These are phyloP conservation scores for Acleris emargana DNA, from an alignment of 2,888 invertebrate species.

Conservation along the genomic window DNA sequence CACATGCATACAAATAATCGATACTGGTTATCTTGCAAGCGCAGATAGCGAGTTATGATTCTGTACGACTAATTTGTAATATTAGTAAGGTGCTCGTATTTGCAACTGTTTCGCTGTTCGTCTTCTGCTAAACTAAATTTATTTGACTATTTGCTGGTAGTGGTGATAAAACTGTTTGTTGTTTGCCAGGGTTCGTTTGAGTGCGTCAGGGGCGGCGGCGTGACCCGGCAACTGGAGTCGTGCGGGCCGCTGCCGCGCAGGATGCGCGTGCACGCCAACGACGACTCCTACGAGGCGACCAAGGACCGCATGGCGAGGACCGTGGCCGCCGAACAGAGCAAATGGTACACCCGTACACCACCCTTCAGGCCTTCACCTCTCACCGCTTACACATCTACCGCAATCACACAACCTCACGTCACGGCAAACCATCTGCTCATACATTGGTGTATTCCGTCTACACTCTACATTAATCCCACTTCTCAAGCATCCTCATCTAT, in stretches of 20 bases:
- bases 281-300: slow-evolving; percentile 97
- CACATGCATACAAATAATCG: no score
- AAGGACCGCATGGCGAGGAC: slow-evolving; percentile 95
- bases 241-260: slow-evolving; percentile 94
- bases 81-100: no score
- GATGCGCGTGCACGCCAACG: slow-evolving; percentile 97
- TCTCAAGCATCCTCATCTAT: background rate
- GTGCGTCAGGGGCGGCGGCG: slow-evolving; percentile 87
- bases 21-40: no score
- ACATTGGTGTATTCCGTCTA: background rate
- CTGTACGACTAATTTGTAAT: no score
- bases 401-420: no score
- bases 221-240: slow-evolving; percentile 87
- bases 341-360: slow-evolving; percentile 85
- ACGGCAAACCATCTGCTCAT: background rate
- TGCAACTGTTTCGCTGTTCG: no score
- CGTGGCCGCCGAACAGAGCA: slow-evolving; percentile 96
- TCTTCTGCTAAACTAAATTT: no score
- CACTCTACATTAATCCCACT: background rate
- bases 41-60: no score
- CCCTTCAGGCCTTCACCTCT: no score
- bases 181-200: slow-evolving; percentile 94
- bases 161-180: background rate
- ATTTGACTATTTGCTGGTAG: background rate
- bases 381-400: no score